Percentiles rank a stretch among this genome's conserved stretches.
Conservation (phyloP, 2,113 vertebrate genomes). For the Oplegnathus fasciatus region DNA sequence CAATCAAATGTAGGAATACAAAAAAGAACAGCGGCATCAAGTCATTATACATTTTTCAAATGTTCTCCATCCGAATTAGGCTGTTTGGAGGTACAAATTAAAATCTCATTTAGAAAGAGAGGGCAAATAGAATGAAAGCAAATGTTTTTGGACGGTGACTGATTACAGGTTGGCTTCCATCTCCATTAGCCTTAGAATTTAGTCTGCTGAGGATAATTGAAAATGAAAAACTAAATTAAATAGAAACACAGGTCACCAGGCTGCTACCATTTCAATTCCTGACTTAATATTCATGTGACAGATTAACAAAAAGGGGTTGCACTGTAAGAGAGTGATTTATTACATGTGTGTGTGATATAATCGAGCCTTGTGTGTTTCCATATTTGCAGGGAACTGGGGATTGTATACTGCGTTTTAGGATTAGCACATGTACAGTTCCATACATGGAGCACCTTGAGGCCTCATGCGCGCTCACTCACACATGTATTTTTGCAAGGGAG, state of each 20-base stretch:
- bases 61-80: not conserved
- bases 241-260: not conserved
- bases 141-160: not conserved
- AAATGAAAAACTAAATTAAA: not conserved
- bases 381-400: constrained; percentile 16
- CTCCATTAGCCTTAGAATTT: not conserved
- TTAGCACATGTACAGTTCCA: constrained; percentile 60
- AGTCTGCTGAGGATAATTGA: not conserved
- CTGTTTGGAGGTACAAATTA: not conserved
- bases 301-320: not conserved
- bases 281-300: constrained; percentile 1
- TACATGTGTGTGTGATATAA: constrained; percentile 19
- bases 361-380: constrained; percentile 37
- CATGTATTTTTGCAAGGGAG: constrained; percentile 33
- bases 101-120: not conserved
- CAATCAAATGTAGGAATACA: not conserved
- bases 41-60: not conserved
- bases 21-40: not conserved
- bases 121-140: not conserved
- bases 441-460: constrained; percentile 43
- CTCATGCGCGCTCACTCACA: constrained; percentile 39
- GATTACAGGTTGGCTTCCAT: not conserved
- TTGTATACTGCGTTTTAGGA: constrained; percentile 46
- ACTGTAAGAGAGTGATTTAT: not conserved
- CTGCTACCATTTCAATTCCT: not conserved